Evolutionary conservation across 2,888 invertebrate species (phyloP).

Genomic region (Mimas tiliae): DNA sequence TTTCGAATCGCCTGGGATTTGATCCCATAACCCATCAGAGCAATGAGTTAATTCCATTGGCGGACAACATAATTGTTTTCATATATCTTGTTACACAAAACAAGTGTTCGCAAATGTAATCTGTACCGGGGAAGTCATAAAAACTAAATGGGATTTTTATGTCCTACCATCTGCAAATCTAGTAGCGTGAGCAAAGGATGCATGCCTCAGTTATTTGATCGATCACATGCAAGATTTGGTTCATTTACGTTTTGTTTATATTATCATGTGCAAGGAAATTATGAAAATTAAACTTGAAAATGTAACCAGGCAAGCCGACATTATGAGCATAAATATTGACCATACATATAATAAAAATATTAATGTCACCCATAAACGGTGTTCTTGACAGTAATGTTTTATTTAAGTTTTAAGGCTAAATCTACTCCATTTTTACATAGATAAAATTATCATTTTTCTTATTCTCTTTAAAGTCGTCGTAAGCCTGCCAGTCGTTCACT

Average conservation of each 20-base stretch:
- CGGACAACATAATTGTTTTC: not conserved
- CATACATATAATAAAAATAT: constrained; percentile 10
- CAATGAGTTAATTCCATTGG: too few relatives aligned
- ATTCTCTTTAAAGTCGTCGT: too few relatives aligned
- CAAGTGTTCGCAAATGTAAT: constrained; percentile 48
- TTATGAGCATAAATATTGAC: constrained; percentile 12
- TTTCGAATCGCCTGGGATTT: too few relatives aligned
- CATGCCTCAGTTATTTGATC: constrained; percentile 42
- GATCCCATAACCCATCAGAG: too few relatives aligned
- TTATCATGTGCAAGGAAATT: constrained; percentile 15
- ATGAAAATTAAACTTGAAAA: constrained; percentile 19
- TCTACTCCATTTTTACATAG: too few relatives aligned
- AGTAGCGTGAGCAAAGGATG: constrained; percentile 45
- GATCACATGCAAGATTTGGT: constrained; percentile 21
- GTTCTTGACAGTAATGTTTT: not conserved
- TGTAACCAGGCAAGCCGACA: constrained; percentile 3
- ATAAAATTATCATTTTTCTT: too few relatives aligned
- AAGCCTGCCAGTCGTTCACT: too few relatives aligned
- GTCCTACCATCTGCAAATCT: constrained; percentile 49
- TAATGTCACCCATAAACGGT: constrained; percentile 3
- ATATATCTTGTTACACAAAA: constrained; percentile 33
- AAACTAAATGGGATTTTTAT: constrained; percentile 50
- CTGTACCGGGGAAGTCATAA: constrained; percentile 50
- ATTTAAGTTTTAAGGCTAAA: not conserved
- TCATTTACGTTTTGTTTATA: constrained; percentile 2